These are phyloP conservation scores for Drosophila helvetica DNA, from an alignment of 2,888 invertebrate genomes.

Conservation along the genomic window DNA sequence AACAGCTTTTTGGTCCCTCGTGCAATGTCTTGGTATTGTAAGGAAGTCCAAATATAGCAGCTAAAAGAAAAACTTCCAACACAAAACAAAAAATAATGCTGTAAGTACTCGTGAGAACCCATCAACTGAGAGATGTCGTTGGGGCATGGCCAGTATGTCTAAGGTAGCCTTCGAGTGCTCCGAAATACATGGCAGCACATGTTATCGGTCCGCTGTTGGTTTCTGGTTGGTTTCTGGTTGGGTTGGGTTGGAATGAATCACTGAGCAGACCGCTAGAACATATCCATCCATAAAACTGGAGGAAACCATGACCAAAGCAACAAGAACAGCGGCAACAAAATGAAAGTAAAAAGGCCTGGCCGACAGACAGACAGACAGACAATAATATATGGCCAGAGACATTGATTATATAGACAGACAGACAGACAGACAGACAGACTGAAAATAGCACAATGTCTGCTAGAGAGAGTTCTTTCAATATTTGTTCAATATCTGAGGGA, in stretches of 20 bases:
- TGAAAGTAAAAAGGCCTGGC: slow-evolving; percentile 36
- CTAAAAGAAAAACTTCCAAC: too few species aligned
- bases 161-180: background rate
- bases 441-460: background rate
- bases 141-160: too few species aligned
- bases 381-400: slow-evolving; percentile 10
- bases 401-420: slow-evolving; percentile 1
- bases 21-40: too few species aligned
- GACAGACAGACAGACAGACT: background rate
- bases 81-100: too few species aligned
- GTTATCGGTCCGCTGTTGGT: slow-evolving; percentile 26
- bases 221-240: too few species aligned
- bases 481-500: background rate
- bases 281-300: slow-evolving; percentile 36
- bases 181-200: slow-evolving; percentile 40
- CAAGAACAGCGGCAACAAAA: slow-evolving; percentile 35
- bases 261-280: slow-evolving; percentile 39
- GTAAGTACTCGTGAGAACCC: too few species aligned
- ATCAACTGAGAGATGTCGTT: too few species aligned
- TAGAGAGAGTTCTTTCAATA: background rate
- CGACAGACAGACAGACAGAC: background rate
- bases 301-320: background rate
- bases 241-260: slow-evolving; percentile 65
- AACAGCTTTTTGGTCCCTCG: too few species aligned
- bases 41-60: too few species aligned